These are phyloP conservation scores for Aphaenogaster rudis DNA, from an alignment of 1,140 invertebrate genomes.

Conservation along the genomic window DNA sequence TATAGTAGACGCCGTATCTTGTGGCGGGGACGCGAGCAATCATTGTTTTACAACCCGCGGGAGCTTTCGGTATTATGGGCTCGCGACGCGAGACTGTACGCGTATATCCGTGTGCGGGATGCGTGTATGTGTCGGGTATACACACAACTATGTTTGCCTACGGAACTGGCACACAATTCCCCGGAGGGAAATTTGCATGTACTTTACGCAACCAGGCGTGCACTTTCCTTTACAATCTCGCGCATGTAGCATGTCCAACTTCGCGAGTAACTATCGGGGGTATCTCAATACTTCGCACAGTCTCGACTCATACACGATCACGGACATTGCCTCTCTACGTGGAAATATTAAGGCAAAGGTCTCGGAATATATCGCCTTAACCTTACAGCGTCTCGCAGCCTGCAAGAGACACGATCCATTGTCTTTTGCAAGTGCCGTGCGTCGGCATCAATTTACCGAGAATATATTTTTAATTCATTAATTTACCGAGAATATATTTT, in stretches of 20 bases:
- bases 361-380: conserved; percentile 52
- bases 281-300: conserved; percentile 51
- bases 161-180: conserved; percentile 60
- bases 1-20: conserved; percentile 46
- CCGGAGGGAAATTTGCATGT: conserved; percentile 60
- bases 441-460: conserved; percentile 2
- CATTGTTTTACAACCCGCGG: conserved; percentile 61
- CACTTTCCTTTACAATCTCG: conserved; percentile 66
- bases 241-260: conserved; percentile 55
- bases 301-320: conserved; percentile 52
- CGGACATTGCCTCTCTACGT: conserved; percentile 33
- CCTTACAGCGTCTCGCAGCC: conserved; percentile 12
- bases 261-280: conserved; percentile 57
- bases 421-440: conserved; percentile 10
- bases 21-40: conserved; percentile 46
- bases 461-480: conserved; percentile 3
- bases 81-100: background rate
- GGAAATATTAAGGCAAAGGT: conserved; percentile 56
- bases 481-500: background rate
- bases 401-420: conserved; percentile 25
- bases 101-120: background rate
- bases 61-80: conserved; percentile 49
- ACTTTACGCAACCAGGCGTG: conserved; percentile 58
- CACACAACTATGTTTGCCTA: conserved; percentile 51
- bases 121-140: background rate